Base-by-base conservation (phyloP, 2,113 vertebrate genomes). In the Tangachromis dhanisi region DNA sequence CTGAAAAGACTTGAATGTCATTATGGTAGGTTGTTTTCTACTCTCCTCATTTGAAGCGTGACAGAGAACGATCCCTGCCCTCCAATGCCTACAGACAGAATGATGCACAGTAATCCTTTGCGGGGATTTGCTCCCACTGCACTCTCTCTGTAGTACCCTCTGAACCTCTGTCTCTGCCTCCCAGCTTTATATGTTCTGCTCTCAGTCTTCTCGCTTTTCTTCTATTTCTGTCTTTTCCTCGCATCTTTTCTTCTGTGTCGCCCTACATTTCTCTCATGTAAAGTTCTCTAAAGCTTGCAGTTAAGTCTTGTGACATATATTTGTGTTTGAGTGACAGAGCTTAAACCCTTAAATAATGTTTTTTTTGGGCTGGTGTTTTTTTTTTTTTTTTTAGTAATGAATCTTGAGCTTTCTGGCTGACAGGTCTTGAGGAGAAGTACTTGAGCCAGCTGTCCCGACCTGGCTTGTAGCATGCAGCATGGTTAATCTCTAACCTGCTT, bases 401-500 rank as follows among this genome's bases (percentile, higher is more conserved):
- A 90, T 87, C 90, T 81, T 90, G 66, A 89, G 91, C 84, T 80
- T 14, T 79, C 88, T 83, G 91, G 89, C 86, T 88, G 91, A 92
- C 84, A 26, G 81, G 63, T 57, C 84, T 85, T 85, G 53, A 88
- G 86, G 80, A 79, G 57, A 71, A 71, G 51, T 11, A 49, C 61
- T 83, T 53, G 80, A 55, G 59, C 83, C 51, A 42, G 83, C 79
- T 90, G 35, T 83, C 57, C 86, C 54, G 55, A 31, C 80, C 31
- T 4, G 7, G 63, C 45, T 19, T 66, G 51, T 35, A 38, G 79
- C 73, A 47, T 91, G 57, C 88, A 71, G 31, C 86, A 24, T 24
- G 71, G 85, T 93, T 96, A 92, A 96, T 93, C 93, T 93, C 49
- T 94, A 96, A 96, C 94, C 94, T 96, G 96, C 83, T 94, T 90